Conservation (phyloP, 2,113 vertebrate genomes). For the Pelobates fuscus region DNA sequence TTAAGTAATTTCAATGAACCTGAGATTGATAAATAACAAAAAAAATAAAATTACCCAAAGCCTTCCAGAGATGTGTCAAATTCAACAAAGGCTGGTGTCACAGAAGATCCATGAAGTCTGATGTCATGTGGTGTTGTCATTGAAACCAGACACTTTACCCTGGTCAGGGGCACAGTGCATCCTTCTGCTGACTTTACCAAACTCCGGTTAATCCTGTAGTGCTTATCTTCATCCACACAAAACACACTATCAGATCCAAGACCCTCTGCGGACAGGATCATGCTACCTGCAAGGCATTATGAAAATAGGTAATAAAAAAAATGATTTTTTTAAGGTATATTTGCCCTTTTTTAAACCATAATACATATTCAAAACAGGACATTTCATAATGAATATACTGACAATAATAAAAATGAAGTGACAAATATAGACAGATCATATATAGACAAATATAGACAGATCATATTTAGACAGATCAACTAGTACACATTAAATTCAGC, state of each 20-base stretch:
- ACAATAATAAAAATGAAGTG: no score
- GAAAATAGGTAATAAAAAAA: slow-evolving; percentile 32
- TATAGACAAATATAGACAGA: no score
- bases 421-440: no score
- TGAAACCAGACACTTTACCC: slow-evolving; percentile 97
- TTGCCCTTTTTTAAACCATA: no score
- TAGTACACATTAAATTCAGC: no score
- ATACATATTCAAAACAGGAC: no score
- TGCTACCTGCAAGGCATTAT: slow-evolving; percentile 73
- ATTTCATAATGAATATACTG: no score
- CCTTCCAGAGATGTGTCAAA: slow-evolving; percentile 95
- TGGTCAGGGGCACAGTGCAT: slow-evolving; percentile 93
- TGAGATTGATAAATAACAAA: not conserved
- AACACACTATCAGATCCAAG: slow-evolving; percentile 94
- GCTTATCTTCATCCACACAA: slow-evolving; percentile 85
- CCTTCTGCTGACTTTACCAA: slow-evolving; percentile 93
- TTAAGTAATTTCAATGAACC: no score
- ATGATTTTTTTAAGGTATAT: no score
- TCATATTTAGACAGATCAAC: no score
- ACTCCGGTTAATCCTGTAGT: slow-evolving; percentile 94
- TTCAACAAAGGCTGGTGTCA: slow-evolving; percentile 92
- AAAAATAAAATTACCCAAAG: slow-evolving; percentile 81
- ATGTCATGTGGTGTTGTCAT: slow-evolving; percentile 99
- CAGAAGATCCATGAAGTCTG: slow-evolving; percentile 90
- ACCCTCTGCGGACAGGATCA: slow-evolving; percentile 89